Evolutionary conservation across 2,797 vertebrate genomes (phyloP), one percentile per base, ranked within the genome.

Genomic region (Labeo calbasu): DNA sequence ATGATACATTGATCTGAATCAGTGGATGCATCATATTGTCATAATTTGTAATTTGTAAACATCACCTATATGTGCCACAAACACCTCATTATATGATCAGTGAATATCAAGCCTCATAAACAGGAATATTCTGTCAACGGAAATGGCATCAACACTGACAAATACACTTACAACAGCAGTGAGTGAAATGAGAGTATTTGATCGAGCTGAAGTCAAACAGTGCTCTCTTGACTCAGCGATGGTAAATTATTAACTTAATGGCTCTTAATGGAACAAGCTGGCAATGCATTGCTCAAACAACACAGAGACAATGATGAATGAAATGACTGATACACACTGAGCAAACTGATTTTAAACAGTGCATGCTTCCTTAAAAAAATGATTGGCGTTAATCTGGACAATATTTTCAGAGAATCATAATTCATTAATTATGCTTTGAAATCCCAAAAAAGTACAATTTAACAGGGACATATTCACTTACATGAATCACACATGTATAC

Each of bases 231-330:
- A 63, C 70, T 79, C 69, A 82, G 53, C 10, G 36, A 65, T 70
- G 43, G 84, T 85, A 13, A 87, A 89, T 87, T 84, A 89, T 87
- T 89, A 85, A 86, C 86, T 40, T 70, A 17, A 61, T 40, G 59
- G 82, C 43, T 73, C 43, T 77, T 79, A 79, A 83, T 57, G 36
- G 73, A 77, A 66, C 50, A 66, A 55, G 59, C 71, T 43, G 46
- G n/a, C 43, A 82, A 88, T 59, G 81, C 17, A 69, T 17, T 79
- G 19, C 46, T 46, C n/a, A 63, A 32, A 43, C 57, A n/a, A 65
- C 46, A 81, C 25, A 70, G 15, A 82, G 51, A 73, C 17, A 15
- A 71, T 73, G 6, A 15, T 40, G 28, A 23, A 50, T 75, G 12
- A 19, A 72, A 65, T 40, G 36, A 40, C 3, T 12, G 12, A 77